These are phyloP conservation scores for Zenarchopterus dispar DNA, from an alignment of 2,797 vertebrate species.

Conservation along the genomic window DNA sequence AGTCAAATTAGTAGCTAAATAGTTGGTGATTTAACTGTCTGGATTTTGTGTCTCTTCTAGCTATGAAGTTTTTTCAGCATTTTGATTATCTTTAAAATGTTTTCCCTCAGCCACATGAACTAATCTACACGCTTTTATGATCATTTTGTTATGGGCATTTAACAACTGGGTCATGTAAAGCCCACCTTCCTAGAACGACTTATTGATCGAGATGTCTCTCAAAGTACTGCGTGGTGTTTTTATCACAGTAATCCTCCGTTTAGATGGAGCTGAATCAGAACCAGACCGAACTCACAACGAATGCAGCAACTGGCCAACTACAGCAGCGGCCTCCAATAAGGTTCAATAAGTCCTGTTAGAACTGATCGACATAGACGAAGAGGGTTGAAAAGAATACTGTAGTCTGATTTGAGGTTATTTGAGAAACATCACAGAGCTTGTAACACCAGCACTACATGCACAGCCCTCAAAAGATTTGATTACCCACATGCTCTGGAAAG, in stretches of 20 bases:
- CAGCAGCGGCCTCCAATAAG: slow-evolving; percentile 4
- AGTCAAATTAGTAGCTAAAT: too few species aligned
- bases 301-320: slow-evolving; percentile 4
- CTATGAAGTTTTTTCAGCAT: too few species aligned
- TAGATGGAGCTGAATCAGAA: background rate
- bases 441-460: slow-evolving; percentile 29
- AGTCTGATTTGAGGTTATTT: slow-evolving; percentile 28
- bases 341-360: slow-evolving; percentile 19
- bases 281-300: background rate
- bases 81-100: too few species aligned
- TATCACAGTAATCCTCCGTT: background rate
- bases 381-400: slow-evolving; percentile 31
- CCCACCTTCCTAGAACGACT: too few species aligned
- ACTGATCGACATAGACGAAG: slow-evolving; percentile 27
- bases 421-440: slow-evolving; percentile 34
- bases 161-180: too few species aligned
- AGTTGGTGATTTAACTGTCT: too few species aligned
- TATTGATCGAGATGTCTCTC: slow-evolving; percentile 5
- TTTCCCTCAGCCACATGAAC: too few species aligned
- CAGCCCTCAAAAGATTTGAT: slow-evolving; percentile 49
- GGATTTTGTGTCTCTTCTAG: too few species aligned
- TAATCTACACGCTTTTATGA: too few species aligned
- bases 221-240: background rate
- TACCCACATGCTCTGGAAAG: slow-evolving; percentile 38
- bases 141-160: too few species aligned